A percentile compares a stretch with the other conserved stretches of the same genome.
These are phyloP conservation scores for Xerus rutilus DNA, from an alignment of 2,797 vertebrate species.

Conservation along the genomic window DNA sequence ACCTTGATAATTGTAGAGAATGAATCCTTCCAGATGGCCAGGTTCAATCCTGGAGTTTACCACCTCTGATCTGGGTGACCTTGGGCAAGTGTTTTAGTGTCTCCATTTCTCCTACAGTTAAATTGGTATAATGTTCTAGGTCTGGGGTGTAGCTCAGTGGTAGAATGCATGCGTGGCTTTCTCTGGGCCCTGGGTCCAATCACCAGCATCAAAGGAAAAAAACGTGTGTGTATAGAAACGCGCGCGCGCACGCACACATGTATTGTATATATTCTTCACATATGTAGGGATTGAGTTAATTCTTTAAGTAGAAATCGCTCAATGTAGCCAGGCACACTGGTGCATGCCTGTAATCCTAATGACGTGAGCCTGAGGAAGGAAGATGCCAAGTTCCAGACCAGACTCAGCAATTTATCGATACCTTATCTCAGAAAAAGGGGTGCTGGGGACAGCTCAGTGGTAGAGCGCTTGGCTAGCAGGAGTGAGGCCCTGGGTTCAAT, in stretches of 20 bases:
- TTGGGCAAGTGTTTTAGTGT: too few relatives aligned
- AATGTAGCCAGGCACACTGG: not conserved
- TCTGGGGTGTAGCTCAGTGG: not conserved
- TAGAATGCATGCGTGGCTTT: not conserved
- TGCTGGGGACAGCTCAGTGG: too few relatives aligned
- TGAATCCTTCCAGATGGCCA: not conserved
- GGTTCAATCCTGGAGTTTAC: not conserved
- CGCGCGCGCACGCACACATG: too few relatives aligned
- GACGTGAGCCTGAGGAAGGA: not conserved
- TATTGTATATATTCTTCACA: too few relatives aligned
- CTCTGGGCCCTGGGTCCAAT: not conserved
- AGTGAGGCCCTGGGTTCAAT: not conserved
- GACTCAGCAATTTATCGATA: not conserved
- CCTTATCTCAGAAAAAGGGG: not conserved
- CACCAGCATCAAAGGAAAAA: not conserved
- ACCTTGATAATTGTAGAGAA: not conserved
- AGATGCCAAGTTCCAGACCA: not conserved
- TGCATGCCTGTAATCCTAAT: not conserved
- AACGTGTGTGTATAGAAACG: too few relatives aligned
- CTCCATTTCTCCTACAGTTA: not conserved
- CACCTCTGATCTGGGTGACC: not conserved
- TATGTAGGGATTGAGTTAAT: too few relatives aligned
- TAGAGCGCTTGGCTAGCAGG: too few relatives aligned
- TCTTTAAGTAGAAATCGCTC: too few relatives aligned
- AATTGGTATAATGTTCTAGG: not conserved